Base-by-base conservation (phyloP, 2,113 vertebrate genomes). In the Colaptes auratus region DNA sequence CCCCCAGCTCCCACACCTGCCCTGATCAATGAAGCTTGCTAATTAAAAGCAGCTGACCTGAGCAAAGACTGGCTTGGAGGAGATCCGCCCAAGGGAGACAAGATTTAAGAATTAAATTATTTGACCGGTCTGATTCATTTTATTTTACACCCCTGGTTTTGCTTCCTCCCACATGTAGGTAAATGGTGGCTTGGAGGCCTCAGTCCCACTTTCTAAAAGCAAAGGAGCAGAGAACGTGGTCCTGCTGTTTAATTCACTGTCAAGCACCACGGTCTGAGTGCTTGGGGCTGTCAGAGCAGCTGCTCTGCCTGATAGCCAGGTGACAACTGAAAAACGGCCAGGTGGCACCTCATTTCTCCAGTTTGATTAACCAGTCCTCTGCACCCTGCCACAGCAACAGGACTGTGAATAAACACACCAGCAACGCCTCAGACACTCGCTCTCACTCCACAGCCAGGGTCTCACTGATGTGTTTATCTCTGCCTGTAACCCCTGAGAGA, bases 1-100 rank as follows among this genome's bases (percentile, higher is more conserved):
- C 76, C 86, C 77, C 88, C 77, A 95, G 86, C 76, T 96, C 93
- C 93, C 93, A 91, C 82, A 90, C 85, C 92, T 78, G 69, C 86
- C 82, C 94, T 88, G 88, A 95, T 94, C 96, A 95, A 95, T 94
- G 94, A 92, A 84, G 89, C 91, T 86, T 94, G 82, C 93, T 97
- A 96, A 97, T 97, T 97, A 97, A 95, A 97, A 95, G 90, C 91
- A 95, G 93, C 93, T 96, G 93, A 96, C 96, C 95, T 91, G 85
- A 91, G 86, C 86, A 93, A 95, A 88, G 61, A 93, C 90, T 48
- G 63, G 53, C 44, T 91, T 67, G 82, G 93, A 94, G 28, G 53
- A 94, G 86, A 93, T 92, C 90, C 94, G 91, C 86, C 82, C 86
- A 93, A 88, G 61, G 85, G 93, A 94, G 90, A 84, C 30, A 86